phyloP scores from a whole-genome alignment of 1,140 invertebrate genomes.

The Pseudomyrmex pallidus region DNA sequence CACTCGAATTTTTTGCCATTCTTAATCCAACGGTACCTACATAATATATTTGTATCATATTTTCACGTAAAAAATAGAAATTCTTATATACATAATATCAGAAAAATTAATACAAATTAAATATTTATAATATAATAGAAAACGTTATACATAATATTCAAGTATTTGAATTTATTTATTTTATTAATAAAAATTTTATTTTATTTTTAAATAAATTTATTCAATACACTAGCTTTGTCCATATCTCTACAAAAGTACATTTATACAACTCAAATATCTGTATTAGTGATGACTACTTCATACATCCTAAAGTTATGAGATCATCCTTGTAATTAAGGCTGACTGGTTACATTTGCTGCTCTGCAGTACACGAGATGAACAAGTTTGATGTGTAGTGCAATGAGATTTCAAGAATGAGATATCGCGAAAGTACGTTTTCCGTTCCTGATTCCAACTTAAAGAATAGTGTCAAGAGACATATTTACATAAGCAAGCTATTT shows the following conservation, averaged over 20 bases:
- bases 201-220: neutral
- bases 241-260: constrained; percentile 41
- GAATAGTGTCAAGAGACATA: neutral
- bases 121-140: no score
- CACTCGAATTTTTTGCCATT: constrained; percentile 97
- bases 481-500: constrained; percentile 35
- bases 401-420: constrained; percentile 72
- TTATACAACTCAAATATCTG: constrained; percentile 70
- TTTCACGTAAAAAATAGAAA: constrained; percentile 23
- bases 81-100: neutral
- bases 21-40: constrained; percentile 97
- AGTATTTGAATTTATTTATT: neutral
- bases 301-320: constrained; percentile 82
- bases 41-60: constrained; percentile 40
- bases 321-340: constrained; percentile 85
- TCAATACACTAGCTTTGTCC: constrained; percentile 17
- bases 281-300: constrained; percentile 80
- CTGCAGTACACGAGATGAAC: constrained; percentile 68
- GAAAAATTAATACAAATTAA: neutral
- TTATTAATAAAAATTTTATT: no score
- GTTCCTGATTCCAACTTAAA: constrained; percentile 9
- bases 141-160: neutral
- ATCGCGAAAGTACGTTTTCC: constrained; percentile 50
- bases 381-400: constrained; percentile 66
- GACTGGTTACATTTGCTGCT: constrained; percentile 81